These are phyloP conservation scores for Atherinomorus stipes DNA, from an alignment of 2,113 vertebrate genomes.

Conservation along the genomic window DNA sequence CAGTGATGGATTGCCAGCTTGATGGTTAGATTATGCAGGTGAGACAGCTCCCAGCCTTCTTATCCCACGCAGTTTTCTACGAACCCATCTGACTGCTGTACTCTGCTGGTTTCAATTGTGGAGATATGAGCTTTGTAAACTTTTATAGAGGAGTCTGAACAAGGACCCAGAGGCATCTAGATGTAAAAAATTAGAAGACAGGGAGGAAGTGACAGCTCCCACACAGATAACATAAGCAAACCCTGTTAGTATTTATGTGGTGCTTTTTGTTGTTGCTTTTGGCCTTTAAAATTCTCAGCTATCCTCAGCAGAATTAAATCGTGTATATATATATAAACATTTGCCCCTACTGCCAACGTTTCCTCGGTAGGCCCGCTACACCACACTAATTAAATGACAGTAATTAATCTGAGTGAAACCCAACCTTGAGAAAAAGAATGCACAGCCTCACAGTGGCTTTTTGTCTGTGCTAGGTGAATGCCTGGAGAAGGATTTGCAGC, in stretches of 20 bases:
- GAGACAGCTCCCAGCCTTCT: constrained; percentile 62
- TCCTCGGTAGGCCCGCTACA: constrained; percentile 42
- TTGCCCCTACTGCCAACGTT: constrained; percentile 39
- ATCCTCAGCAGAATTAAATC: constrained; percentile 43
- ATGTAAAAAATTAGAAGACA: constrained; percentile 30
- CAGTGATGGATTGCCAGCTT: constrained; percentile 64
- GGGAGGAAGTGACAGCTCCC: constrained; percentile 32
- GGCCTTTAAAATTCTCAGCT: constrained; percentile 40
- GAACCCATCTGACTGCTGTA: constrained; percentile 36
- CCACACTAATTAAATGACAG: constrained; percentile 65
- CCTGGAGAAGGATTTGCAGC: constrained; percentile 53
- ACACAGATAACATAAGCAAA: constrained; percentile 39
- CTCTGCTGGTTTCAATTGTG: constrained; percentile 33
- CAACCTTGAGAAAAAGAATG: constrained; percentile 42
- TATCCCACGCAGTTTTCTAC: constrained; percentile 60
- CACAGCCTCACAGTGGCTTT: constrained; percentile 36
- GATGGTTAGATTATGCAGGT: constrained; percentile 70
- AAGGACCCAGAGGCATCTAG: constrained; percentile 21
- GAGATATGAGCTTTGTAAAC: constrained; percentile 38
- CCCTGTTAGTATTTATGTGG: constrained; percentile 32
- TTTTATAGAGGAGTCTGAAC: constrained; percentile 37
- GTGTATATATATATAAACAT: constrained; percentile 15
- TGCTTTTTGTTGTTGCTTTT: constrained; percentile 33
- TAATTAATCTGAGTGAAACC: constrained; percentile 64
- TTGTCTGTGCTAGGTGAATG: constrained; percentile 38